These are phyloP conservation scores for Tetragnatha montana DNA, from an alignment of 2,888 invertebrate species.

Conservation along the genomic window DNA sequence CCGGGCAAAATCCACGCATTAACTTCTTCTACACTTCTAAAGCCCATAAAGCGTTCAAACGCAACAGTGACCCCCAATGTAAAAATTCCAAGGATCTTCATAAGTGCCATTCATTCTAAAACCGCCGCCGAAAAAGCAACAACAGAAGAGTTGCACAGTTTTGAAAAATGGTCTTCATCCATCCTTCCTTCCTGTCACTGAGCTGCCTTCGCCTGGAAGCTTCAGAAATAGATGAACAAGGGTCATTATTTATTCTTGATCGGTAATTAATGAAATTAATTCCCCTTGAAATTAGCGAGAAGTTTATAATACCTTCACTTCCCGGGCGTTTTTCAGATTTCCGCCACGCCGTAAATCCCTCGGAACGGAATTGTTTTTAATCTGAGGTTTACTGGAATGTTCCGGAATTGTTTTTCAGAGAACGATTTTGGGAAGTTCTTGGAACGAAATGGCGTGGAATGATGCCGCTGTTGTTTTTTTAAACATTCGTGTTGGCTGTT, in stretches of 20 bases:
- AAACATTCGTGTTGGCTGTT: not conserved
- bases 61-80: not conserved
- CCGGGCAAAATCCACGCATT: not conserved
- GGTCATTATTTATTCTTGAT: constrained; percentile 63
- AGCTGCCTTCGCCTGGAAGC: constrained; percentile 5
- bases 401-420: constrained; percentile 28
- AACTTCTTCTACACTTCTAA: not conserved
- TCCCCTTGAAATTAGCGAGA: constrained; percentile 56
- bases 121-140: not conserved
- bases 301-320: constrained; percentile 23
- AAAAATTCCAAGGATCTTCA: constrained; percentile 8
- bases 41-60: not conserved
- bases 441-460: not conserved
- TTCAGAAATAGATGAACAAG: constrained; percentile 32
- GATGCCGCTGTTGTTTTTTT: not conserved
- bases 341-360: constrained; percentile 14
- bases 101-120: constrained; percentile 1
- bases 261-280: constrained; percentile 66
- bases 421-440: not conserved
- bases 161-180: constrained; percentile 20
- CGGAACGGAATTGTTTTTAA: constrained; percentile 34
- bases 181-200: constrained; percentile 11
- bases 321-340: constrained; percentile 19
- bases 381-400: not conserved
- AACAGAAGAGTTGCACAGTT: not conserved